These are phyloP conservation scores for Chrysotoxum bicinctum DNA, from an alignment of 2,888 invertebrate species.

Conservation along the genomic window DNA sequence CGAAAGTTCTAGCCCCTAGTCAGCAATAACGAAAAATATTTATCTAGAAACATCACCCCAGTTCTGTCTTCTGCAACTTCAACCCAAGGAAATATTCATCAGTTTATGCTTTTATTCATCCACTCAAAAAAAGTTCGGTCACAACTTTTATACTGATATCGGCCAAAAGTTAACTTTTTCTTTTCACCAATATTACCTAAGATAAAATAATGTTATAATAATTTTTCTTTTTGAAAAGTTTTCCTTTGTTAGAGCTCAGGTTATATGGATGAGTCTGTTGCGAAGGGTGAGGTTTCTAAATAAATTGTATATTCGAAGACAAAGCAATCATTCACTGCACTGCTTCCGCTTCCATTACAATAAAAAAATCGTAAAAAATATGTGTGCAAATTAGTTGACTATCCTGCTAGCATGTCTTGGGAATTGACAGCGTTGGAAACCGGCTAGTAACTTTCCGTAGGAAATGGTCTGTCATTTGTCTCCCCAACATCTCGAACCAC, in stretches of 20 bases:
- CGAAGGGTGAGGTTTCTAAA: conserved; percentile 25
- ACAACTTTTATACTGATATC: conserved; percentile 60
- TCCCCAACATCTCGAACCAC: conserved; percentile 5
- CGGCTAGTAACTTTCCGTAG: conserved; percentile 39
- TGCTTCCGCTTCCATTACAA: conserved; percentile 64
- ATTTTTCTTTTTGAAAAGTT: conserved; percentile 43
- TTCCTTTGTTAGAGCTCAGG: conserved; percentile 17
- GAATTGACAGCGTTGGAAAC: conserved; percentile 48
- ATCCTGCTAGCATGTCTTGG: conserved; percentile 46
- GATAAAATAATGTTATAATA: conserved; percentile 41
- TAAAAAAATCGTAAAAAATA: conserved; percentile 68
- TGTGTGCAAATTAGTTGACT: conserved; percentile 69
- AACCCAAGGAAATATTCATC: conserved; percentile 8
- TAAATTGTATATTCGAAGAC: conserved; percentile 61
- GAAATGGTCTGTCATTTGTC: conserved; percentile 67
- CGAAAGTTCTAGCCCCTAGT: background rate
- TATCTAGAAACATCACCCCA: conserved; percentile 10
- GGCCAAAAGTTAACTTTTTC: conserved; percentile 38
- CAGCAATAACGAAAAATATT: conserved; percentile 14
- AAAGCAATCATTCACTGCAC: conserved; percentile 65
- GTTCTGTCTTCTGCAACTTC: conserved; percentile 2
- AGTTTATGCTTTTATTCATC: conserved; percentile 42
- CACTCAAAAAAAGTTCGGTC: conserved; percentile 34
- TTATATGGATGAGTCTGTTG: background rate
- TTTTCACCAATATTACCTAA: conserved; percentile 47